Percentiles rank a stretch among this genome's conserved stretches.
These are phyloP conservation scores for Ditula angustiorana DNA, from an alignment of 2,888 invertebrate genomes.

Conservation along the genomic window DNA sequence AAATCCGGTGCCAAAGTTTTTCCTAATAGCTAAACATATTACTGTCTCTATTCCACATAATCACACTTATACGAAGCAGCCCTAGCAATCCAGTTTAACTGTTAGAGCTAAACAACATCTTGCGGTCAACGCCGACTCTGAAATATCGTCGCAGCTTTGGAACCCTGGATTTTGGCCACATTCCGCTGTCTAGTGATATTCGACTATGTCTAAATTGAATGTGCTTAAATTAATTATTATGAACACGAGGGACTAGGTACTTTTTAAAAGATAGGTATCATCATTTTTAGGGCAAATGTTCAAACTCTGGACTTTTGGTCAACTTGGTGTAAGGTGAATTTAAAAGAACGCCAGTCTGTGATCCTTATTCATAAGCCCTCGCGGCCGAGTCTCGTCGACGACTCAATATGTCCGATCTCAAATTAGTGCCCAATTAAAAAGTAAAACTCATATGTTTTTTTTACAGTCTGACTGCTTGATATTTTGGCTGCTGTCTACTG, in stretches of 20 bases:
- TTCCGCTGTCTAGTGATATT: slow-evolving; percentile 28
- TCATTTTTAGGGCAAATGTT: no score
- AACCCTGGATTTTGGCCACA: slow-evolving; percentile 31
- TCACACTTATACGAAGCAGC: neutral
- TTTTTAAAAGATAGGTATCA: no score
- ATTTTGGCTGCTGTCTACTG: slow-evolving; percentile 87
- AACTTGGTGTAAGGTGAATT: no score
- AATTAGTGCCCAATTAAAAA: neutral
- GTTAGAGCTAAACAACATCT: neutral
- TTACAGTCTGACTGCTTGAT: slow-evolving; percentile 87
- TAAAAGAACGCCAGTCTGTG: no score
- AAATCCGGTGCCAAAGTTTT: no score
- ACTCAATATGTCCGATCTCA: no score
- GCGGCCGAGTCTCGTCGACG: no score
- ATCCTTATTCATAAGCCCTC: no score
- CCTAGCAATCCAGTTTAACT: slow-evolving; percentile 11
- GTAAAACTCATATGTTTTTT: no score
- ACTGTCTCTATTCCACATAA: slow-evolving; percentile 2
- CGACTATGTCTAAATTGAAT: slow-evolving; percentile 10
- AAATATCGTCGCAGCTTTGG: slow-evolving; percentile 36
- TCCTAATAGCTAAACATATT: no score
- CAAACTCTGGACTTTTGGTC: no score
- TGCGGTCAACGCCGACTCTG: slow-evolving; percentile 32
- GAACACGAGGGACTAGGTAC: no score
- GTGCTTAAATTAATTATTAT: neutral